Conservation (phyloP, 2,113 vertebrate genomes). For the Corydoras sp. region DNA sequence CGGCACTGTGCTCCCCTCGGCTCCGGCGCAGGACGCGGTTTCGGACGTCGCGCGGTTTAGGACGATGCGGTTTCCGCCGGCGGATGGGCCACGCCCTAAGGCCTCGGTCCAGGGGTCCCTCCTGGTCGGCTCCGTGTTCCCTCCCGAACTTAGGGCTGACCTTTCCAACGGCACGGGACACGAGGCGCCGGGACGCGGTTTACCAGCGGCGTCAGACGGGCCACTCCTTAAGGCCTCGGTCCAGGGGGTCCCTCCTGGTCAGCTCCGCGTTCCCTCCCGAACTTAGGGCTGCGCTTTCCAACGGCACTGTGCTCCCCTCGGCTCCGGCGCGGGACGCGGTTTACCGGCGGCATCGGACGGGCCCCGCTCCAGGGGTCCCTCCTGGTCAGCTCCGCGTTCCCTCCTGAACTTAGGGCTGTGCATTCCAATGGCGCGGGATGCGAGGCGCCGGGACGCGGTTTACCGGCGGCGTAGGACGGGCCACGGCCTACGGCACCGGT, state of each 20-base stretch:
- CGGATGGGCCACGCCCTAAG: slow-evolving; percentile 67
- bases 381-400: slow-evolving; percentile 53
- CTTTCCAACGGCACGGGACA: slow-evolving; percentile 63
- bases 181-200: slow-evolving; percentile 47
- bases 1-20: slow-evolving; percentile 67
- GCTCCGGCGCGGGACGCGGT: slow-evolving; percentile 68
- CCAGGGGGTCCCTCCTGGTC: slow-evolving; percentile 42
- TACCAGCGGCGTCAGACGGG: neutral
- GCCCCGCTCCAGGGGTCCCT: slow-evolving; percentile 49
- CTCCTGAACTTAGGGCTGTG: slow-evolving; percentile 40
- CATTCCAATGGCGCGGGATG: slow-evolving; percentile 69
- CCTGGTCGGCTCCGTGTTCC: slow-evolving; percentile 53
- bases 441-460: no score
- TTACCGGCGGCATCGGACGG: neutral
- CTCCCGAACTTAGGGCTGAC: slow-evolving; percentile 40
- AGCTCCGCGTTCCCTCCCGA: slow-evolving; percentile 51
- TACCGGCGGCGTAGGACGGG: no score
- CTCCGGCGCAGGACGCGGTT: slow-evolving; percentile 72
- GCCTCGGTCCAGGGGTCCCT: slow-evolving; percentile 49
- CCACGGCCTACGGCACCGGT: slow-evolving; percentile 62
- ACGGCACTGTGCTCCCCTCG: slow-evolving; percentile 67
- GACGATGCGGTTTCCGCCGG: no score
- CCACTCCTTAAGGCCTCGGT: slow-evolving; percentile 60
- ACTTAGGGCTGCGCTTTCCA: slow-evolving; percentile 55
- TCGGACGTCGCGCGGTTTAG: no score